Evolutionary conservation across 1,140 invertebrate species (phyloP).

Genomic region (Papilio helenus): DNA sequence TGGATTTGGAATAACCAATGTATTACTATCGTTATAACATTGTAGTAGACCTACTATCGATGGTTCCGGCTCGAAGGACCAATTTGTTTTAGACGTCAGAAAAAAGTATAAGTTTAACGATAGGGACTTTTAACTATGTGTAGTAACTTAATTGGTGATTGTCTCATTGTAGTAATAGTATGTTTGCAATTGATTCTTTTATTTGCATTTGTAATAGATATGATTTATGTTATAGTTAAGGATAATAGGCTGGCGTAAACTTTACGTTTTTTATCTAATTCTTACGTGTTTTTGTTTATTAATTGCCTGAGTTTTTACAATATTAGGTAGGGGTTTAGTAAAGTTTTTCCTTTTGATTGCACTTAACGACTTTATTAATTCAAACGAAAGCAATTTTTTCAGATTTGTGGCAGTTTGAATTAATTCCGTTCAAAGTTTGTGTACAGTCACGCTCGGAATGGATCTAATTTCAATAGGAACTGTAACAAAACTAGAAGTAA

Average conservation of each 20-base stretch:
- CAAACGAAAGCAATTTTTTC: constrained; percentile 13
- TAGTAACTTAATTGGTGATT: too few species aligned
- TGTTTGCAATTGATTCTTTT: too few species aligned
- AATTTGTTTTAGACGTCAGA: not conserved
- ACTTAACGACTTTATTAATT: constrained; percentile 28
- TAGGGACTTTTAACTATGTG: too few species aligned
- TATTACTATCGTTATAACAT: not conserved
- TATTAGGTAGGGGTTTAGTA: not conserved
- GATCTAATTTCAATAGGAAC: constrained; percentile 28
- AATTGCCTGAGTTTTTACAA: not conserved
- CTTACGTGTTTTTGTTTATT: not conserved
- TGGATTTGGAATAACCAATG: constrained; percentile 4
- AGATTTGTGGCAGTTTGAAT: constrained; percentile 29
- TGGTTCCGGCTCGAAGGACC: not conserved
- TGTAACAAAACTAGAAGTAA: constrained; percentile 47
- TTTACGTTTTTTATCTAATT: not conserved
- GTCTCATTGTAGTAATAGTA: too few species aligned
- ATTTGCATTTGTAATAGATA: too few species aligned
- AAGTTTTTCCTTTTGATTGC: not conserved
- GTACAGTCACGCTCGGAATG: constrained; percentile 39
- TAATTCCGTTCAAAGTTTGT: constrained; percentile 9
- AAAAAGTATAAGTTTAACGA: too few species aligned
- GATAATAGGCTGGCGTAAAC: not conserved
- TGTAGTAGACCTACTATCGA: not conserved
- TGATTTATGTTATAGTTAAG: not conserved